phyloP scores from a whole-genome alignment of 2,113 vertebrate species.

The Xiphophorus maculatus region DNA sequence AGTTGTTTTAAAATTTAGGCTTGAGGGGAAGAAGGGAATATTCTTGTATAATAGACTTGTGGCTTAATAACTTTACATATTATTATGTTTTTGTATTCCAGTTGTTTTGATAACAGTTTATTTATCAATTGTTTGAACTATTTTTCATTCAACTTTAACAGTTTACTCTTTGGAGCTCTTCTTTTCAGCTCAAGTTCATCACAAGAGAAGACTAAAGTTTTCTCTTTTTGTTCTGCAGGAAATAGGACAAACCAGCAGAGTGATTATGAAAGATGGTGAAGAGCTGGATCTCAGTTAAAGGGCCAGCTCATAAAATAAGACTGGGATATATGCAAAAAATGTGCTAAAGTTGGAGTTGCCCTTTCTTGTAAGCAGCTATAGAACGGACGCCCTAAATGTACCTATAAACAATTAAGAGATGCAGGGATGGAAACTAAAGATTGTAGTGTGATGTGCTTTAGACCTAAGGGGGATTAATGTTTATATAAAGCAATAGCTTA shows the following conservation, averaged over 20 bases:
- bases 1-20: constrained; percentile 16
- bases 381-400: background rate
- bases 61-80: background rate
- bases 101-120: background rate
- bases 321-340: background rate
- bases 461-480: too few relatives aligned
- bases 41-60: background rate
- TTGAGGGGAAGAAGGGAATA: background rate
- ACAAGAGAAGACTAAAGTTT: background rate
- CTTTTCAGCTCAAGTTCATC: background rate
- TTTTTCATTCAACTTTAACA: background rate
- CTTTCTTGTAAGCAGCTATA: background rate
- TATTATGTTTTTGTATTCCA: background rate
- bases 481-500: too few relatives aligned
- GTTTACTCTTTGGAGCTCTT: background rate
- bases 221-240: background rate
- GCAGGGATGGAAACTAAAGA: background rate
- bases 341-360: background rate
- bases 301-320: background rate
- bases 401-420: background rate
- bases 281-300: background rate
- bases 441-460: too few relatives aligned
- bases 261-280: background rate
- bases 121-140: background rate
- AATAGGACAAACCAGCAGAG: background rate